These are phyloP conservation scores for Syngnathoides biaculeatus DNA, from an alignment of 2,113 vertebrate species.

Conservation along the genomic window DNA sequence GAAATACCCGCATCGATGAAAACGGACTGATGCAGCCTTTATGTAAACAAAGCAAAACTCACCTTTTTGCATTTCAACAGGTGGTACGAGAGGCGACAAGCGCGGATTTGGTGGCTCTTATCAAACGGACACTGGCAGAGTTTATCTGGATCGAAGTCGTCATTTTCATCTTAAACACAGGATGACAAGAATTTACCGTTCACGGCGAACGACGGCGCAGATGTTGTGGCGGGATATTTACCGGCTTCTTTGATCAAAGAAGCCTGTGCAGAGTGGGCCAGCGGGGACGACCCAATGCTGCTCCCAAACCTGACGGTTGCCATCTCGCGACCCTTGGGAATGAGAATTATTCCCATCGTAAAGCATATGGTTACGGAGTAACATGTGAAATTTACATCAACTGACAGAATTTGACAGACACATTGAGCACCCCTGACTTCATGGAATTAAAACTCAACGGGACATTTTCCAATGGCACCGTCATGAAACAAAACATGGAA, in stretches of 20 bases:
- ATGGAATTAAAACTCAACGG: no score
- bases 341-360: background rate
- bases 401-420: no score
- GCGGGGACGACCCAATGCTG: background rate
- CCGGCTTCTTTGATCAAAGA: slow-evolving; percentile 1
- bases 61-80: slow-evolving; percentile 91
- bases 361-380: no score
- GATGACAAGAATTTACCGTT: background rate
- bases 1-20: no score
- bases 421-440: no score
- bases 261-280: rapidly evolving
- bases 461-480: no score
- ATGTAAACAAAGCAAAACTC: background rate
- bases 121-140: slow-evolving; percentile 85
- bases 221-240: background rate
- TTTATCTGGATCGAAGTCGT: slow-evolving; percentile 76
- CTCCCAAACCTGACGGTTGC: slow-evolving; percentile 19
- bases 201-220: background rate
- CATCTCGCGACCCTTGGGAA: slow-evolving; percentile 13
- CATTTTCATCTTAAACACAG: slow-evolving; percentile 7
- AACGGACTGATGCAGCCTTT: no score
- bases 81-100: slow-evolving; percentile 87
- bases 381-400: no score
- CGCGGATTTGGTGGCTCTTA: slow-evolving; percentile 81
- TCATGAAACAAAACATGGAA: no score